These are phyloP conservation scores for Polymixis flavicincta DNA, from an alignment of 2,888 invertebrate species.

Conservation along the genomic window DNA sequence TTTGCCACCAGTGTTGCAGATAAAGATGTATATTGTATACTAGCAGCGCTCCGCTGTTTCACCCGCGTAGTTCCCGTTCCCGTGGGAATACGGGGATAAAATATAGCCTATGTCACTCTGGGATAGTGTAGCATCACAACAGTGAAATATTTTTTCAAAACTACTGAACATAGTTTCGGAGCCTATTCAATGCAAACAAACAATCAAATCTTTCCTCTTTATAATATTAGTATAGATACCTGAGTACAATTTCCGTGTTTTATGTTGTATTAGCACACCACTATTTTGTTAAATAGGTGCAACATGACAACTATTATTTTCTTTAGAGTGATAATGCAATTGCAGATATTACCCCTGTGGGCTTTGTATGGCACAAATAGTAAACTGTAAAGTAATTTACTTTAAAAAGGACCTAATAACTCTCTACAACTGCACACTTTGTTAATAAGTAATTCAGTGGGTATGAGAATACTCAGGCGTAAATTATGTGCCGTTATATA, in stretches of 20 bases:
- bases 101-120: too few relatives aligned
- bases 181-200: too few relatives aligned
- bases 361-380: conserved; percentile 2
- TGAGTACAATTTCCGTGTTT: neutral
- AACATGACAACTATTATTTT: conserved; percentile 31
- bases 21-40: neutral
- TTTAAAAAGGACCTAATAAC: conserved; percentile 18
- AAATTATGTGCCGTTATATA: conserved; percentile 16
- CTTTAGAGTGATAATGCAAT: conserved; percentile 10
- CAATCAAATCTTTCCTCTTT: too few relatives aligned
- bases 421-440: conserved; percentile 9
- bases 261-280: neutral
- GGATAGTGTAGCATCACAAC: too few relatives aligned
- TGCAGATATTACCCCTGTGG: neutral
- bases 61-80: too few relatives aligned
- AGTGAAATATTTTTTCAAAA: too few relatives aligned
- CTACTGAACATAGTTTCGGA: too few relatives aligned
- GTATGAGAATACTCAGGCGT: conserved; percentile 8
- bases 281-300: conserved; percentile 12
- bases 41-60: too few relatives aligned
- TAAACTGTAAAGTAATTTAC: conserved; percentile 16
- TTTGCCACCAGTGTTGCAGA: neutral
- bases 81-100: too few relatives aligned
- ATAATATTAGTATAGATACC: too few relatives aligned
- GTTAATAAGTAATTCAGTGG: conserved; percentile 13